Conservation (phyloP, 1,140 invertebrate species). For the Aphelenchoides fujianensis region DNA sequence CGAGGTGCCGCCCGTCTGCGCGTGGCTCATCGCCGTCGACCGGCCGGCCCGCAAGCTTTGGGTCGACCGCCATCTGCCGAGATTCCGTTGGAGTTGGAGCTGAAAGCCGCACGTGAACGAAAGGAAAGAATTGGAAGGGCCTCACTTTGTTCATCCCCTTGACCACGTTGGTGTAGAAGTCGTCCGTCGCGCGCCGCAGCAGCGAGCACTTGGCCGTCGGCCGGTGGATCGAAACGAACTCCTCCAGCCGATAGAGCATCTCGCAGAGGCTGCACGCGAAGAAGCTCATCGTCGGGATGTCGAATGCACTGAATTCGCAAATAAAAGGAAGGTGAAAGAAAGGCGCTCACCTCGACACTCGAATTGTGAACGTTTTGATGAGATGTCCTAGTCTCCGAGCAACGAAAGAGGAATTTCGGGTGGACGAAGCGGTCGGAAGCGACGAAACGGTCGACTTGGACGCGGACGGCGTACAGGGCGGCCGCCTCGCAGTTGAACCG, state of each 20-base stretch:
- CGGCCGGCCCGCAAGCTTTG: slow-evolving; percentile 4
- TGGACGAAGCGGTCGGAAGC: background rate
- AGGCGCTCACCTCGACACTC: slow-evolving; percentile 3
- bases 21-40: background rate
- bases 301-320: slow-evolving; percentile 1
- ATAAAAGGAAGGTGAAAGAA: background rate
- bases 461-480: background rate
- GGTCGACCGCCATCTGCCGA: background rate
- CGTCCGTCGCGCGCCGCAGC: slow-evolving; percentile 3
- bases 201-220: background rate
- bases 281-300: background rate
- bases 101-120: background rate
- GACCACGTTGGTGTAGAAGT: slow-evolving; percentile 3
- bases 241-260: slow-evolving; percentile 10
- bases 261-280: slow-evolving; percentile 1
- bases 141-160: background rate
- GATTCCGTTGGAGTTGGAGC: background rate
- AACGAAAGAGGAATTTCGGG: slow-evolving; percentile 6
- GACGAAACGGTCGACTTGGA: slow-evolving; percentile 11
- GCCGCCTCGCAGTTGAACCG: background rate
- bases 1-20: background rate
- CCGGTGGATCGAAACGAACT: background rate
- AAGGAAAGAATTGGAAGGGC: background rate
- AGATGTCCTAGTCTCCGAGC: background rate
- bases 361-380: slow-evolving; percentile 2